These are phyloP conservation scores for Sphaeridia pumilis DNA, from an alignment of 2,888 invertebrate genomes.

Conservation along the genomic window DNA sequence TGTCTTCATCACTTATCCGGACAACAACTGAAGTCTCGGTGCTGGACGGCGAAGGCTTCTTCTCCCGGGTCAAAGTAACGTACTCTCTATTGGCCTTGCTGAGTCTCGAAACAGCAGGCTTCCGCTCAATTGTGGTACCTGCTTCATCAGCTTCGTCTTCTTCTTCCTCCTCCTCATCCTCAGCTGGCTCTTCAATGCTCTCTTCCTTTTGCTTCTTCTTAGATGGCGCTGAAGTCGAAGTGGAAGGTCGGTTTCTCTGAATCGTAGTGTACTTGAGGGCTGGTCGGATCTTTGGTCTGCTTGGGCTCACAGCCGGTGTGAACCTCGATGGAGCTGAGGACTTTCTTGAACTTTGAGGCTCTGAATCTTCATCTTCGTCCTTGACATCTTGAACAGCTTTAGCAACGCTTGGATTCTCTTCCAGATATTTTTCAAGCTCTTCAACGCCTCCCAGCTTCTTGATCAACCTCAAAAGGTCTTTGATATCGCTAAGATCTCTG, in stretches of 20 bases:
- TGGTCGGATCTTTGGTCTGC: slow-evolving; percentile 5
- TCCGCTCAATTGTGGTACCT: slow-evolving; percentile 4
- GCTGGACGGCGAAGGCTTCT: slow-evolving; percentile 24
- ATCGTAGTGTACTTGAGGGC: slow-evolving; percentile 26
- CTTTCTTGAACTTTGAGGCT: slow-evolving; percentile 7
- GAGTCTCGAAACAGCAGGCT: slow-evolving; percentile 9
- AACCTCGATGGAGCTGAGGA: slow-evolving; percentile 24
- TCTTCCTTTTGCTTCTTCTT: neutral
- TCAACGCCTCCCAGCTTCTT: slow-evolving; percentile 56
- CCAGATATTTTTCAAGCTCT: slow-evolving; percentile 54
- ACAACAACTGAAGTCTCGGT: slow-evolving; percentile 36
- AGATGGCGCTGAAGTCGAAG: slow-evolving; percentile 2
- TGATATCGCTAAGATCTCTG: slow-evolving; percentile 34
- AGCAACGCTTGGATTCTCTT: slow-evolving; percentile 35
- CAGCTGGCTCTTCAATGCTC: slow-evolving; percentile 20
- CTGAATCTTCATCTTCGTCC: slow-evolving; percentile 9
- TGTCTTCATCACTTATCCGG: slow-evolving; percentile 33
- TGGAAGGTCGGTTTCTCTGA: slow-evolving; percentile 20
- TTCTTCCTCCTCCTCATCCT: slow-evolving; percentile 18
- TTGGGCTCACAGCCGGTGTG: slow-evolving; percentile 15
- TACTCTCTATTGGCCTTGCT: slow-evolving; percentile 33
- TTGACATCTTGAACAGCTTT: slow-evolving; percentile 30
- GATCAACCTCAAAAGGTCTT: slow-evolving; percentile 31
- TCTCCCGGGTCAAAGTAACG: slow-evolving; percentile 37
- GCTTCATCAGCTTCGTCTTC: slow-evolving; percentile 8